Evolutionary conservation across 2,888 invertebrate species (phyloP).

Genomic region (Eupithecia vulgata): DNA sequence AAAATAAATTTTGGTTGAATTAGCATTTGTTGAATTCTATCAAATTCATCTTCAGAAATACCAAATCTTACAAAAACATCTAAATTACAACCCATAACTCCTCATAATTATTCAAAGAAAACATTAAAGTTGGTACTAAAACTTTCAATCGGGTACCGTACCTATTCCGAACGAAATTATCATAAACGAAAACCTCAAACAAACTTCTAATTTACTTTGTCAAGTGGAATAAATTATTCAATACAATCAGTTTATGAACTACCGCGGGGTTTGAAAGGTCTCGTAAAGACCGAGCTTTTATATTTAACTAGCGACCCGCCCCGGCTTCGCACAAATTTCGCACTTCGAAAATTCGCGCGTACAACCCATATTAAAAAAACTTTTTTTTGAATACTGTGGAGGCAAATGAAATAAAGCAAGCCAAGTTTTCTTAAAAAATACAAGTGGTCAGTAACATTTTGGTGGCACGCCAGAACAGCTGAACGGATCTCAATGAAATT

Average conservation of each 20-base stretch:
- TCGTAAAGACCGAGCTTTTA: neutral
- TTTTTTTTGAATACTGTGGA: too few species aligned
- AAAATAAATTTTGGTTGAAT: too few species aligned
- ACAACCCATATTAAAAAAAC: too few species aligned
- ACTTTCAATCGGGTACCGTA: constrained; percentile 42
- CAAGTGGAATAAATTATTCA: constrained; percentile 73
- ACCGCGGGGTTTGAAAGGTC: constrained; percentile 22
- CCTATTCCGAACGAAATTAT: constrained; percentile 60
- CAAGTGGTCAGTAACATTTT: too few species aligned
- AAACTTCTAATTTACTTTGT: constrained; percentile 71
- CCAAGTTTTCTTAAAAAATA: too few species aligned
- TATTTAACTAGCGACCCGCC: too few species aligned
- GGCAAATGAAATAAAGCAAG: too few species aligned
- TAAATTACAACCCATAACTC: neutral
- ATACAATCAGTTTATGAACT: constrained; percentile 69
- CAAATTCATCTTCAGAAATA: neutral
- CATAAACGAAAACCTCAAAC: constrained; percentile 62
- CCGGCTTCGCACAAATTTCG: too few species aligned
- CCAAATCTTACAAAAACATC: neutral
- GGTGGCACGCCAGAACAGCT: too few species aligned
- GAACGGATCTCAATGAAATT: too few species aligned
- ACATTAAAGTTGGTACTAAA: neutral
- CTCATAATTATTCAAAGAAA: neutral
- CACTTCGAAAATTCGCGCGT: too few species aligned
- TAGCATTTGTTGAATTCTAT: too few species aligned